These are phyloP conservation scores for Haliclystus octoradiatus DNA, from an alignment of 30 jellyfish, hydroid and myxozoan species.

Conservation along the genomic window DNA sequence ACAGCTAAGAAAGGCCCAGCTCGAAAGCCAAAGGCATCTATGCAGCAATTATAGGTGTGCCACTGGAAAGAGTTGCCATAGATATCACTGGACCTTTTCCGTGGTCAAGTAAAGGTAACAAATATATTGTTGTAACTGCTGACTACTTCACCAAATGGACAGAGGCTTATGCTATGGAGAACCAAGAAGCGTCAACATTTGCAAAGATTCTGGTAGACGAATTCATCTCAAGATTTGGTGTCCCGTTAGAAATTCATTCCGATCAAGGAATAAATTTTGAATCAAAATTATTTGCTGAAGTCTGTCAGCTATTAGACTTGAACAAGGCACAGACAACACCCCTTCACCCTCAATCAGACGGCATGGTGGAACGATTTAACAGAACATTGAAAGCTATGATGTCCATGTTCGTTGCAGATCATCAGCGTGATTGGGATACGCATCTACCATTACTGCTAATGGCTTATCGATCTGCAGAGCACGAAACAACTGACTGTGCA, in stretches of 20 bases:
- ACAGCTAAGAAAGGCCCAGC: background rate
- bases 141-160: conserved; percentile 50
- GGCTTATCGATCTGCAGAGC: too few relatives aligned
- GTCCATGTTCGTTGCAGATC: too few relatives aligned
- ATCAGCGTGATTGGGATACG: too few relatives aligned
- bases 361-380: too few relatives aligned
- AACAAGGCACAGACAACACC: too few relatives aligned
- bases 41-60: conserved; percentile 27
- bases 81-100: conserved; percentile 56
- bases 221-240: conserved; percentile 26
- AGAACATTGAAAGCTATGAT: too few relatives aligned
- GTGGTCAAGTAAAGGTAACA: conserved; percentile 33
- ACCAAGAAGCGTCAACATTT: conserved; percentile 30
- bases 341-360: too few relatives aligned
- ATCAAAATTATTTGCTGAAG: too few relatives aligned
- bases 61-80: conserved; percentile 27
- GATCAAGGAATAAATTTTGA: too few relatives aligned
- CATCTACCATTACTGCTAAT: too few relatives aligned
- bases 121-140: conserved; percentile 33
- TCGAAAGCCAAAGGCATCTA: conserved; percentile 16
- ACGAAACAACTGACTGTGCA: too few relatives aligned
- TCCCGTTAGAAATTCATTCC: conserved; percentile 26
- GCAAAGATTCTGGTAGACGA: conserved; percentile 23
- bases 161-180: conserved; percentile 32
- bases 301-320: too few relatives aligned